Percentiles rank a stretch among this genome's conserved stretches.
These are phyloP conservation scores for Mesocentrotus franciscanus DNA, from an alignment of 53 echinoderm and acorn worm genomes.

Conservation along the genomic window DNA sequence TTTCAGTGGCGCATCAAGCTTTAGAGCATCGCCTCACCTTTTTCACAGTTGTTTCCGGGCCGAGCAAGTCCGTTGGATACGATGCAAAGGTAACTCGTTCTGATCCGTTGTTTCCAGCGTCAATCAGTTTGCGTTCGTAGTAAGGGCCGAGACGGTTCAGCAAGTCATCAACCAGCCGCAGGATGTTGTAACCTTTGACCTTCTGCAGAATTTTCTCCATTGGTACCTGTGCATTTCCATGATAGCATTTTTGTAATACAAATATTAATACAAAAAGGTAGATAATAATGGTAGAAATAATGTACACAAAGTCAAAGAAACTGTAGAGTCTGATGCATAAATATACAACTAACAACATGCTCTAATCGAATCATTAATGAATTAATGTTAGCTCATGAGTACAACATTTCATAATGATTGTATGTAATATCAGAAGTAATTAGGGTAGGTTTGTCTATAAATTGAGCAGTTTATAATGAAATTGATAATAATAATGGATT, in stretches of 20 bases:
- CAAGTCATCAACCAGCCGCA: constrained; percentile 68
- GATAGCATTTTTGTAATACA: background rate
- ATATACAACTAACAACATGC: too few species aligned
- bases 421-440: too few species aligned
- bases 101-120: constrained; percentile 71
- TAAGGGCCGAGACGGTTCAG: constrained; percentile 66
- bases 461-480: too few species aligned
- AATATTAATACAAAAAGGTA: too few species aligned
- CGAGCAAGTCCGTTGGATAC: background rate
- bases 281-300: too few species aligned
- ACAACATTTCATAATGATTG: too few species aligned
- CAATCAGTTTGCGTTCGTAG: constrained; percentile 72
- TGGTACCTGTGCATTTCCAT: constrained; percentile 57
- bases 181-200: constrained; percentile 72
- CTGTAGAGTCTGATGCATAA: too few species aligned
- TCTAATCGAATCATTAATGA: too few species aligned
- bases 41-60: background rate
- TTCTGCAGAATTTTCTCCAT: constrained; percentile 70
- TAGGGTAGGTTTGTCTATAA: too few species aligned
- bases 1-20: background rate
- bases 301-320: too few species aligned
- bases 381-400: too few species aligned
- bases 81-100: background rate
- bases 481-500: too few species aligned
- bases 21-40: background rate